These are phyloP conservation scores for Nipponia nippon DNA, from an alignment of 2,113 vertebrate genomes.

Conservation along the genomic window DNA sequence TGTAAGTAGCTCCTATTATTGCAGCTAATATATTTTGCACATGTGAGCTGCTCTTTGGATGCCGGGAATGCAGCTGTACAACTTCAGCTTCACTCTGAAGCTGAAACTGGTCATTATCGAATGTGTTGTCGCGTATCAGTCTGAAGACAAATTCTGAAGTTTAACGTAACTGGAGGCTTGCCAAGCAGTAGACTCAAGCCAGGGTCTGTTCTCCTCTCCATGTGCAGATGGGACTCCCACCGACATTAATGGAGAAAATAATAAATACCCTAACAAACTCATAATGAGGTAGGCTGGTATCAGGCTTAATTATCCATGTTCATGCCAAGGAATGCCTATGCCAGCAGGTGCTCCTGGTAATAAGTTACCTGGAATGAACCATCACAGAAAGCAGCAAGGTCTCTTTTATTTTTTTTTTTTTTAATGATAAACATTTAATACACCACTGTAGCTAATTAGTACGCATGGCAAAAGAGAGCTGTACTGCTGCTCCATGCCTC, in stretches of 20 bases:
- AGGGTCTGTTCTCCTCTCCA: not conserved
- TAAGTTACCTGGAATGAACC: not conserved
- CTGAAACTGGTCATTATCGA: constrained; percentile 9
- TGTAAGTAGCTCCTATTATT: constrained; percentile 31
- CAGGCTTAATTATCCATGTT: not conserved
- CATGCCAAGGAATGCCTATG: not conserved
- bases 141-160: constrained; percentile 42
- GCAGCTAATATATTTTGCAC: constrained; percentile 38
- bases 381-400: not conserved
- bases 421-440: not conserved
- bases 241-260: not conserved
- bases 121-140: not conserved
- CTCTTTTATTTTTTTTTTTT: not conserved
- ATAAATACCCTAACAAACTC: not conserved
- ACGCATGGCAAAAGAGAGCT: not conserved
- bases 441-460: not conserved
- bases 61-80: constrained; percentile 27
- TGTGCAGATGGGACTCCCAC: not conserved
- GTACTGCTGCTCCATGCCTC: not conserved
- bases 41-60: constrained; percentile 12
- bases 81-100: constrained; percentile 37
- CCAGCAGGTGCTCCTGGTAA: not conserved
- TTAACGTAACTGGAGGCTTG: not conserved
- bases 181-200: not conserved
- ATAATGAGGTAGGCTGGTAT: not conserved